A percentile compares a stretch with the other conserved stretches of the same genome.
Conservation (phyloP, 1,140 invertebrate genomes). For the Palaemon carinicauda region DNA sequence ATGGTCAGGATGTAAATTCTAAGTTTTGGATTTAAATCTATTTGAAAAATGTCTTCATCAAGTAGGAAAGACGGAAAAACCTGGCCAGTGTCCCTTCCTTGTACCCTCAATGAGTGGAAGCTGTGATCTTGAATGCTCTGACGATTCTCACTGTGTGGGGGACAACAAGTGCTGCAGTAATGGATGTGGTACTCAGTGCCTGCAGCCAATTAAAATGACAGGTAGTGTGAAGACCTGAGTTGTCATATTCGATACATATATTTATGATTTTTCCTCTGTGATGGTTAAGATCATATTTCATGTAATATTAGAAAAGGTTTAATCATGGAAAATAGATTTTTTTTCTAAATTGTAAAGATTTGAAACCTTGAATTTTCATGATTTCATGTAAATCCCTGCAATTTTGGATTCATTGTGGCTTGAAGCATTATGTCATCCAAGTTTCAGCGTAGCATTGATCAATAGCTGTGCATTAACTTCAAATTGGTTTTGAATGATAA, state of each 20-base stretch:
- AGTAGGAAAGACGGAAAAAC: slow-evolving; percentile 67
- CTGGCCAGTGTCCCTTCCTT: slow-evolving; percentile 82
- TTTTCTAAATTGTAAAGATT: too few species aligned
- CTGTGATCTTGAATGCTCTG: slow-evolving; percentile 80
- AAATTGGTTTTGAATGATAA: too few species aligned
- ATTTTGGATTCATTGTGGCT: too few species aligned
- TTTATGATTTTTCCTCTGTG: too few species aligned
- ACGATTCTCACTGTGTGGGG: slow-evolving; percentile 77
- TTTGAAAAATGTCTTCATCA: neutral
- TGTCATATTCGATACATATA: too few species aligned
- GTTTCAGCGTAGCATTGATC: too few species aligned
- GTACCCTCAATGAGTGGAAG: slow-evolving; percentile 72
- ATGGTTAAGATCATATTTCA: neutral
- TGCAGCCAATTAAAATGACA: slow-evolving; percentile 76
- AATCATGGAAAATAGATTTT: too few species aligned
- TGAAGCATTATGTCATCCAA: too few species aligned
- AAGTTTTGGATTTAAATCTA: neutral
- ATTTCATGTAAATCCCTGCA: too few species aligned
- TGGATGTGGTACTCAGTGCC: slow-evolving; percentile 83
- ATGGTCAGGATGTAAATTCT: too few species aligned
- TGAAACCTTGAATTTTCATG: too few species aligned
- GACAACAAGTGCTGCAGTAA: slow-evolving; percentile 82
- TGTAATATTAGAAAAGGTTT: neutral
- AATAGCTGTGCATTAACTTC: too few species aligned
- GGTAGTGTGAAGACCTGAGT: slow-evolving; percentile 52